Conservation (phyloP, 2,113 vertebrate genomes). For the Nestor notabilis region DNA sequence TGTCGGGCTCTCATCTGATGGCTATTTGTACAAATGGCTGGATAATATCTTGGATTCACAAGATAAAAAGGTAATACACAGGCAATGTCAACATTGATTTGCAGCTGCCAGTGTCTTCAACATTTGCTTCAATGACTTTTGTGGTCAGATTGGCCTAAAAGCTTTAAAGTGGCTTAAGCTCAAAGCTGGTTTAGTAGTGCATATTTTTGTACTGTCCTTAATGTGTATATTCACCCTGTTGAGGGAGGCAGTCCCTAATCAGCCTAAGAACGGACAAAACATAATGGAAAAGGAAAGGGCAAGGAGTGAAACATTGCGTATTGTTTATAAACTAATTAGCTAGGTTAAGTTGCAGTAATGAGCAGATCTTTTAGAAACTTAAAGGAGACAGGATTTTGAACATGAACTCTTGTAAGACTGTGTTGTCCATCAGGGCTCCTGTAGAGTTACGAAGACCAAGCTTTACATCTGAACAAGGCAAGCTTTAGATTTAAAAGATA, state of each 20-base stretch:
- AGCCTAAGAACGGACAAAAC: not conserved
- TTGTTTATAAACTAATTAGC: not conserved
- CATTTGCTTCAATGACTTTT: not conserved
- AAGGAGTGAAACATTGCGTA: not conserved
- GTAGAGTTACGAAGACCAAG: fast-evolving
- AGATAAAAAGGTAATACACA: slow-evolving; percentile 90
- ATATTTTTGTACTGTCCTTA: not conserved
- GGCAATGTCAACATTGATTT: not conserved
- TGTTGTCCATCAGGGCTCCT: not conserved
- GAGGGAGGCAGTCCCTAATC: not conserved
- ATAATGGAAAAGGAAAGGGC: not conserved
- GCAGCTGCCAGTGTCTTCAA: not conserved
- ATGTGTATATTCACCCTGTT: not conserved
- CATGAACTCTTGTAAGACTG: not conserved
- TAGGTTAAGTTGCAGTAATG: not conserved
- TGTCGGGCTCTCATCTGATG: slow-evolving; percentile 96
- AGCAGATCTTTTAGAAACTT: not conserved
- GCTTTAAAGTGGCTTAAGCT: not conserved
- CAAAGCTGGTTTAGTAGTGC: not conserved
- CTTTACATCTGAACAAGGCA: not conserved
- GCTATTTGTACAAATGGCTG: slow-evolving; percentile 99
- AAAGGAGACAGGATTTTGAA: not conserved
- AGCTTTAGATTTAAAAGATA: not conserved
- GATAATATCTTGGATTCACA: slow-evolving; percentile 99
- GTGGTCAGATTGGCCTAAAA: not conserved